These are phyloP conservation scores for Rhabdophis nuchalis DNA, from an alignment of 2,797 vertebrate genomes.

Conservation along the genomic window DNA sequence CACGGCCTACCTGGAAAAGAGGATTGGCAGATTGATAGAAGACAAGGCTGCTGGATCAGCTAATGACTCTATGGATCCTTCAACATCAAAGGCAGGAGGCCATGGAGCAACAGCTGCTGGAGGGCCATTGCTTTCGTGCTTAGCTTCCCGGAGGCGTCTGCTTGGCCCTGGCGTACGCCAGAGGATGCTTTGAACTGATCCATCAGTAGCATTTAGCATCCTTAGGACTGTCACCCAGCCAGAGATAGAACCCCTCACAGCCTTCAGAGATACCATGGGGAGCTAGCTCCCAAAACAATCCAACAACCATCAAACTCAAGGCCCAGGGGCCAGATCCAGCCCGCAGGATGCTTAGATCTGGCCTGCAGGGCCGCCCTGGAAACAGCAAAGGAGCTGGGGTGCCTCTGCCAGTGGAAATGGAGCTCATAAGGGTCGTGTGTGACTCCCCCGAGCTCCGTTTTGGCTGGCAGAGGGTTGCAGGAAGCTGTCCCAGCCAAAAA, in stretches of 20 bases:
- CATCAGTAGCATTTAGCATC: background rate
- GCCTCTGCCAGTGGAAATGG: too few relatives aligned
- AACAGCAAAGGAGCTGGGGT: too few relatives aligned
- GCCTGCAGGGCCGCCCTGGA: too few relatives aligned
- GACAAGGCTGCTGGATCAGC: background rate
- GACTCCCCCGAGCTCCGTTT: too few relatives aligned
- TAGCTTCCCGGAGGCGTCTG: background rate
- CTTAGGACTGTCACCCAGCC: background rate
- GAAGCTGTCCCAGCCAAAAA: too few relatives aligned
- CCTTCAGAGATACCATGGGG: background rate
- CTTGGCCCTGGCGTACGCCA: background rate
- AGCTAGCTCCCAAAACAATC: background rate
- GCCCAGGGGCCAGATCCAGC: too few relatives aligned
- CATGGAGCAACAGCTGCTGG: background rate
- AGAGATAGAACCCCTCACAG: background rate
- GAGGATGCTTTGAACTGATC: background rate
- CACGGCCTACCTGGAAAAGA: background rate
- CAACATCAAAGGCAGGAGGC: background rate
- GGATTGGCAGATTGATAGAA: background rate
- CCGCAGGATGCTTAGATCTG: too few relatives aligned
- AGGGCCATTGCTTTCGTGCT: background rate
- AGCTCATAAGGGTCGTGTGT: too few relatives aligned
- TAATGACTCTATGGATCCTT: background rate
- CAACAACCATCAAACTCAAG: too few relatives aligned
- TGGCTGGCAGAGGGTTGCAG: too few relatives aligned